Conservation (phyloP, 1,140 invertebrate species). For the Dendrolimus kikuchii region DNA sequence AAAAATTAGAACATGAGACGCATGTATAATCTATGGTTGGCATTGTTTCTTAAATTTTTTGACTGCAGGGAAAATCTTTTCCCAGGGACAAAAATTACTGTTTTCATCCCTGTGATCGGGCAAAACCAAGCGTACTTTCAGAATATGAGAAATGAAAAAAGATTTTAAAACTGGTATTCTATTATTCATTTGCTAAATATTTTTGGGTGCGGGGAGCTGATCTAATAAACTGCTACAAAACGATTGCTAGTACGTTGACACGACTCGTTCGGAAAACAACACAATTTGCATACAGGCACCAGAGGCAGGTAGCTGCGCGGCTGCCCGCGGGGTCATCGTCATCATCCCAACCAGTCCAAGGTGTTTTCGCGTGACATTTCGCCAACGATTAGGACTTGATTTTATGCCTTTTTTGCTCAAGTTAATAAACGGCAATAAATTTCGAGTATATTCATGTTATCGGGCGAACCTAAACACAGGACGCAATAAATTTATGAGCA, state of each 20-base stretch:
- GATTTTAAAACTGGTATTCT: conserved; percentile 2
- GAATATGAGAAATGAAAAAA: conserved; percentile 4
- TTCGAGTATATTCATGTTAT: conserved; percentile 9
- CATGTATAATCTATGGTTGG: too few species aligned
- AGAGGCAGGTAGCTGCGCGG: conserved; percentile 44
- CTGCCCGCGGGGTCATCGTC: conserved; percentile 49
- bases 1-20: too few species aligned
- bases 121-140: too few species aligned
- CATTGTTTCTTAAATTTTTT: too few species aligned
- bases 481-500: conserved; percentile 16
- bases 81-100: too few species aligned
- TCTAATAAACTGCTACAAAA: conserved; percentile 40
- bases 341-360: conserved; percentile 46
- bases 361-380: conserved; percentile 50
- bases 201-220: conserved; percentile 19
- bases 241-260: conserved; percentile 49
- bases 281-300: conserved; percentile 62
- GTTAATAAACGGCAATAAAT: conserved; percentile 11
- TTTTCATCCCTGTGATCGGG: too few species aligned
- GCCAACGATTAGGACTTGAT: conserved; percentile 39
- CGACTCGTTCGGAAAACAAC: conserved; percentile 45
- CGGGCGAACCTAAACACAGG: conserved; percentile 8
- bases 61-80: too few species aligned
- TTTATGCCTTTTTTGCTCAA: conserved; percentile 18
- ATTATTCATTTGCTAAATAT: conserved; percentile 8